phyloP scores from a whole-genome alignment of 2,113 vertebrate genomes.

The Pavo muticus region DNA sequence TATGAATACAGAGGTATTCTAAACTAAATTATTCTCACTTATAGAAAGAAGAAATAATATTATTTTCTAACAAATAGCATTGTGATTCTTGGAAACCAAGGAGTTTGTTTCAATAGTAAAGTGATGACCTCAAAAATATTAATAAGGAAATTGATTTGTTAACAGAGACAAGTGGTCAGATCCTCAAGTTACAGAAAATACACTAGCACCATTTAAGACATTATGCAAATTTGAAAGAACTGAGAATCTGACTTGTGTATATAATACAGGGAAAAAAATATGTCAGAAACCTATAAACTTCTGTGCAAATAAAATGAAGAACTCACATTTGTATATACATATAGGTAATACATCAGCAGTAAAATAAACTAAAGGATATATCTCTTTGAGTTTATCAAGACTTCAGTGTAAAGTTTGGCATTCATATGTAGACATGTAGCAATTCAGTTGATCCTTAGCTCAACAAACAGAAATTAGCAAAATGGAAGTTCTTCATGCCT shows the following conservation, averaged over 20 bases:
- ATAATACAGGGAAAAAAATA: background rate
- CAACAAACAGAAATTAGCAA: background rate
- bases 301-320: background rate
- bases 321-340: background rate
- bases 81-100: background rate
- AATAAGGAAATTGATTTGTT: background rate
- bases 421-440: background rate
- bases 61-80: background rate
- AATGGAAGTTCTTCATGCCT: constrained; percentile 17
- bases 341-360: background rate
- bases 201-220: constrained; percentile 20
- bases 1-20: background rate
- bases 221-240: constrained; percentile 20
- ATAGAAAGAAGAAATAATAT: background rate
- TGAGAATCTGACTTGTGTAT: background rate
- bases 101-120: background rate
- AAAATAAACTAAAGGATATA: background rate
- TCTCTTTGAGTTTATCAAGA: background rate
- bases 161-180: background rate
- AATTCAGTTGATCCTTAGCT: background rate
- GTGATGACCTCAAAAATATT: background rate
- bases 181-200: background rate
- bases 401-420: background rate
- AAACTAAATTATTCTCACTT: background rate
- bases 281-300: background rate